Conservation (phyloP, 2,888 invertebrate species). For the Melanchra persicariae region DNA sequence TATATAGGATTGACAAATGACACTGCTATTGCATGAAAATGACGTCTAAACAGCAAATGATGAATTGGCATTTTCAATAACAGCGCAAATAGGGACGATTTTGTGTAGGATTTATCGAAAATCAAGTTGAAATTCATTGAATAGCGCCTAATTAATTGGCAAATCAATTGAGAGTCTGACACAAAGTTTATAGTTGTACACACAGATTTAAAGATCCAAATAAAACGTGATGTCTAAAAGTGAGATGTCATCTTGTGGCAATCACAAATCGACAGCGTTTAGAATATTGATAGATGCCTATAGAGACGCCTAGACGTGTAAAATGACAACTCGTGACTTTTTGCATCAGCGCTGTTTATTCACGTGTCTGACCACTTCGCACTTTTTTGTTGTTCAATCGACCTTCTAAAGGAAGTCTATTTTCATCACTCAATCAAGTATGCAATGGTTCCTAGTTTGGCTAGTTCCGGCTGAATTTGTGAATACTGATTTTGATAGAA, state of each 20-base stretch:
- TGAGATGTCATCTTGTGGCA: background rate
- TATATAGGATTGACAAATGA: slow-evolving; percentile 54
- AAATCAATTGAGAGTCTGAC: slow-evolving; percentile 28
- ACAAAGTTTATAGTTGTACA: background rate
- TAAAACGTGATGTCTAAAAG: slow-evolving; percentile 4
- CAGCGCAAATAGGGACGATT: slow-evolving; percentile 21
- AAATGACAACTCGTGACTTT: slow-evolving; percentile 48
- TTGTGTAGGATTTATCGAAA: slow-evolving; percentile 23
- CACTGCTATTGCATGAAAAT: slow-evolving; percentile 40
- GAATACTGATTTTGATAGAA: background rate
- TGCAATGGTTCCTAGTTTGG: background rate
- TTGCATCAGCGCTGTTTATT: slow-evolving; percentile 26
- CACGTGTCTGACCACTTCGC: slow-evolving; percentile 19
- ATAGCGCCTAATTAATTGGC: slow-evolving; percentile 48
- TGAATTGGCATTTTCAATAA: slow-evolving; percentile 57
- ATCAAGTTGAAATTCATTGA: slow-evolving; percentile 40
- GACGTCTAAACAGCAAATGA: slow-evolving; percentile 36
- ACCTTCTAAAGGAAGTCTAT: slow-evolving; percentile 32
- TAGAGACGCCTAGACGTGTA: slow-evolving; percentile 20
- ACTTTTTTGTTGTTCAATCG: slow-evolving; percentile 28
- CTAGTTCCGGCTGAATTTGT: slow-evolving; percentile 14
- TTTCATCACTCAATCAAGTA: slow-evolving; percentile 32
- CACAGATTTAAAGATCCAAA: slow-evolving; percentile 2
- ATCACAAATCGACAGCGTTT: slow-evolving; percentile 9
- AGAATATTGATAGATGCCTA: slow-evolving; percentile 13